Evolutionary conservation across 1,140 invertebrate species (phyloP).

Genomic region (Euschistus heros): DNA sequence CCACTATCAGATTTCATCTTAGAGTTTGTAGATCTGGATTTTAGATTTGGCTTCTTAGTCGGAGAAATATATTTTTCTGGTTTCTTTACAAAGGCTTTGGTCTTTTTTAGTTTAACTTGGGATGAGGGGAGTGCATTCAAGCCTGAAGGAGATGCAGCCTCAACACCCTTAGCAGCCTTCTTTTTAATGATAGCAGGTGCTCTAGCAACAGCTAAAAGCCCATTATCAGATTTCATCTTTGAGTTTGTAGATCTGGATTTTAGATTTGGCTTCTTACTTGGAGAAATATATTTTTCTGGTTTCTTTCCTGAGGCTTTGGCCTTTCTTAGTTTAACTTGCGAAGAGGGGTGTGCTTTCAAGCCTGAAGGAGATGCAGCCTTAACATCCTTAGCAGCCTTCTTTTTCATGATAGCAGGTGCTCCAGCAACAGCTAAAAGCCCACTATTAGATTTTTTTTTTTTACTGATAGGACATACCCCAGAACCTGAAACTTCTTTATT

Average conservation of each 20-base stretch:
- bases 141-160: slow-evolving; percentile 5
- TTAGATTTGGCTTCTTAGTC: slow-evolving; percentile 48
- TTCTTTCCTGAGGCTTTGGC: slow-evolving; percentile 41
- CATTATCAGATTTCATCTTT: slow-evolving; percentile 40
- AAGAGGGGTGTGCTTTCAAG: slow-evolving; percentile 22
- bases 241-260: slow-evolving; percentile 33
- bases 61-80: slow-evolving; percentile 41
- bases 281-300: slow-evolving; percentile 40
- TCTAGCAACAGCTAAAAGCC: slow-evolving; percentile 37
- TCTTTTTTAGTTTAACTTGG: slow-evolving; percentile 41
- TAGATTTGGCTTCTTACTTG: slow-evolving; percentile 48
- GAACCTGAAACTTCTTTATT: slow-evolving; percentile 50
- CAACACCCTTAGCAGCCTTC: slow-evolving; percentile 35
- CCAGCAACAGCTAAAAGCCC: slow-evolving; percentile 28
- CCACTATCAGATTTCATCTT: slow-evolving; percentile 40
- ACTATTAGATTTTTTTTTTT: slow-evolving; percentile 55
- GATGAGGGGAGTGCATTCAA: slow-evolving; percentile 23
- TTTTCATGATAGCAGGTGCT: slow-evolving; percentile 40
- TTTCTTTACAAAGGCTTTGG: slow-evolving; percentile 40
- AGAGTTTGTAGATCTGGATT: too few relatives aligned
- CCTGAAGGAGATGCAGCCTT: slow-evolving; percentile 11
- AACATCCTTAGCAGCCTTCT: slow-evolving; percentile 36
- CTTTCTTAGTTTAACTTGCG: slow-evolving; percentile 40
- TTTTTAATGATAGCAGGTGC: slow-evolving; percentile 41
- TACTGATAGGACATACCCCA: slow-evolving; percentile 37